These are phyloP conservation scores for Drosophila paramelanica DNA, from an alignment of 2,888 invertebrate species.

Conservation along the genomic window DNA sequence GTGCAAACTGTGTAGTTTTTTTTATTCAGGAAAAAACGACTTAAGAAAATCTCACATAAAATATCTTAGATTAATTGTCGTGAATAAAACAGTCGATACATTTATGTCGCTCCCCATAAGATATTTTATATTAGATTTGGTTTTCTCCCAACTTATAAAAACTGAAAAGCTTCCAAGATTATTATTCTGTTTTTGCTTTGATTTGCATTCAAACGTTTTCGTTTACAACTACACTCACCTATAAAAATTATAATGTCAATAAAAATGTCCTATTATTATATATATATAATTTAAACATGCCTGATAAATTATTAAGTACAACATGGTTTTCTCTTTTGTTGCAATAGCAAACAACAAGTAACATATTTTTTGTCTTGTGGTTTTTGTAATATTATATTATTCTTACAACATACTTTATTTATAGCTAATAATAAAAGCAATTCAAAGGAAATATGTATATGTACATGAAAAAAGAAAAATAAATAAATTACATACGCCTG, in stretches of 20 bases:
- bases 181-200: background rate
- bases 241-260: background rate
- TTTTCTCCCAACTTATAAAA: background rate
- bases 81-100: background rate
- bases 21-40: background rate
- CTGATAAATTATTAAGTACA: background rate
- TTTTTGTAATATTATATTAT: slow-evolving; percentile 66
- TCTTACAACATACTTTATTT: slow-evolving; percentile 48
- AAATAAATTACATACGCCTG: slow-evolving; percentile 22
- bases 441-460: slow-evolving; percentile 37
- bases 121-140: background rate
- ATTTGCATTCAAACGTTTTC: background rate
- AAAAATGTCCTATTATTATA: background rate
- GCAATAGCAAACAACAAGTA: slow-evolving; percentile 12
- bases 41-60: background rate
- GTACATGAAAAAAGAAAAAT: slow-evolving; percentile 13
- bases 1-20: background rate
- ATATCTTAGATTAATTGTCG: background rate
- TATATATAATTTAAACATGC: background rate
- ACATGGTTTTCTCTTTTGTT: slow-evolving; percentile 20
- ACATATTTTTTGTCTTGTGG: slow-evolving; percentile 51
- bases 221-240: background rate
- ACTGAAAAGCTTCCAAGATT: background rate
- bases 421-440: slow-evolving; percentile 47
- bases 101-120: background rate